A percentile compares a stretch with the other conserved stretches of the same genome.
Evolutionary conservation across 1,140 invertebrate species (phyloP).

Genomic region (Cyclargus thomasi): DNA sequence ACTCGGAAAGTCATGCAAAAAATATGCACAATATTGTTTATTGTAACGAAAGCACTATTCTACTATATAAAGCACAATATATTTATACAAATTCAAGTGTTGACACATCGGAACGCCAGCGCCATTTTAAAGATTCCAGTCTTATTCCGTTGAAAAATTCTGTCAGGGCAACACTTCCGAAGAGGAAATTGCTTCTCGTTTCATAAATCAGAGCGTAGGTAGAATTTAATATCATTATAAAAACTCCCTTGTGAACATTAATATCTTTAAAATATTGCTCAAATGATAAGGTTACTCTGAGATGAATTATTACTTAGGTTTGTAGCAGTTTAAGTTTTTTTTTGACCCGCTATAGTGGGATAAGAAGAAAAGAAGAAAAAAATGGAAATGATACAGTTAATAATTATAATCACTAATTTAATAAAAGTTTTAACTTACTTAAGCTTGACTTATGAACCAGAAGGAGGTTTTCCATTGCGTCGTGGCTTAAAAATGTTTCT

Average conservation of each 20-base stretch:
- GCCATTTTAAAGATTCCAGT: constrained; percentile 19
- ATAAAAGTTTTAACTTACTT: too few relatives aligned
- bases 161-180: constrained; percentile 48
- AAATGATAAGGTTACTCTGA: background rate
- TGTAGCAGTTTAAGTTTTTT: background rate
- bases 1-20: too few relatives aligned
- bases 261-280: constrained; percentile 11
- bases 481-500: background rate
- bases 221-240: constrained; percentile 54
- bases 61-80: background rate
- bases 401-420: too few relatives aligned
- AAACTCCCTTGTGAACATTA: constrained; percentile 13
- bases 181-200: constrained; percentile 54
- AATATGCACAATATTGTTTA: too few relatives aligned
- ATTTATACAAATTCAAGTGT: background rate
- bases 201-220: constrained; percentile 57
- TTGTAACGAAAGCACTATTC: background rate
- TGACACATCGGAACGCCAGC: background rate
- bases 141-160: constrained; percentile 21
- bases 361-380: too few relatives aligned
- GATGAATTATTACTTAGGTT: background rate
- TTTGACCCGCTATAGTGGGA: too few relatives aligned
- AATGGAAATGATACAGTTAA: too few relatives aligned
- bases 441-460: too few relatives aligned
- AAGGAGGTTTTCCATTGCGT: background rate